phyloP scores from a whole-genome alignment of 2,113 vertebrate species.

The Ardeotis arabs region DNA sequence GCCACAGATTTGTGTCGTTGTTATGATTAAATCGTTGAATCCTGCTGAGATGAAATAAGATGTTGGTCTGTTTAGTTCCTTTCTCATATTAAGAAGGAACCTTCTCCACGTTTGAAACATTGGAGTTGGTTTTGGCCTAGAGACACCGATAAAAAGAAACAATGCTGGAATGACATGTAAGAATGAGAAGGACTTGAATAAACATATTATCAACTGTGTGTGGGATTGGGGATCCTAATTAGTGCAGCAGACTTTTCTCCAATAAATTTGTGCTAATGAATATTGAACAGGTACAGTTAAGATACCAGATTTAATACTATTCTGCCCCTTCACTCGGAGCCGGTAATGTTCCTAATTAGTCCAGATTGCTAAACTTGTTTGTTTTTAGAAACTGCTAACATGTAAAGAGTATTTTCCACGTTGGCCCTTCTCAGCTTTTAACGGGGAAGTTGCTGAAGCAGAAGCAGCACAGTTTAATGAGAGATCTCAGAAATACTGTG shows the following conservation, averaged over 20 bases:
- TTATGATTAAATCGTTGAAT: background rate
- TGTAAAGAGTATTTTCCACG: slow-evolving; percentile 23
- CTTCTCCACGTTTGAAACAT: background rate
- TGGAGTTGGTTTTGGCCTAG: background rate
- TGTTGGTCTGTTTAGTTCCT: background rate
- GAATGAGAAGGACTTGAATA: slow-evolving; percentile 35
- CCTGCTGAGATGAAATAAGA: background rate
- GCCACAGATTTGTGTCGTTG: background rate
- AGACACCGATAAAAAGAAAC: background rate
- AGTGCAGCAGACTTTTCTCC: slow-evolving; percentile 21
- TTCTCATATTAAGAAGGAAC: background rate
- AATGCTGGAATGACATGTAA: background rate
- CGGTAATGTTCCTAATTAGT: slow-evolving; percentile 28
- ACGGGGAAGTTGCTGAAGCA: background rate
- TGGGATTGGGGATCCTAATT: slow-evolving; percentile 32
- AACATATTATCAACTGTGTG: background rate
- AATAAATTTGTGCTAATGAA: slow-evolving; percentile 33
- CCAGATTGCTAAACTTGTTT: slow-evolving; percentile 35
- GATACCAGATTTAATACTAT: background rate
- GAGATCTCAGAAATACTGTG: background rate
- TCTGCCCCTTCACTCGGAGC: background rate
- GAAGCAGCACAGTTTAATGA: slow-evolving; percentile 15
- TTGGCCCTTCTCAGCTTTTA: slow-evolving; percentile 15
- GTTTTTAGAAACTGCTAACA: slow-evolving; percentile 32
- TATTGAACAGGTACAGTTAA: slow-evolving; percentile 47